Evolutionary conservation across 2,113 vertebrate genomes (phyloP), one percentile per base, ranked within the genome.

Genomic region (Strigops habroptila): DNA sequence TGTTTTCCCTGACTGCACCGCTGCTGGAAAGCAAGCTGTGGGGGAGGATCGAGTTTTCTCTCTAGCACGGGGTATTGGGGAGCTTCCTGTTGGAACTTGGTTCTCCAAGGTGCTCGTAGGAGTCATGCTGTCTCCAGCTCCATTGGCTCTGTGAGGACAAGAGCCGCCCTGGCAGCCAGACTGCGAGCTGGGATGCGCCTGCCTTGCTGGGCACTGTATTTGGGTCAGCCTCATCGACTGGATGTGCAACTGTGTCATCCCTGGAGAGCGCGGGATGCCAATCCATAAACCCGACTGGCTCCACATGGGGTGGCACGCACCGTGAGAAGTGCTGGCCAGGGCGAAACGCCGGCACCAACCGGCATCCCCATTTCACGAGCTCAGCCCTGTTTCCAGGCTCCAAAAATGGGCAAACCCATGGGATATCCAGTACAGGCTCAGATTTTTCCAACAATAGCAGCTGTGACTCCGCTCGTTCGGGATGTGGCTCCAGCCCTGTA

Each of bases 141-240:
- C 19, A 0, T 21, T 2, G 1, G 12, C 59, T 35, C 35, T 17
- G 1, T 0, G 9, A 71, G 57, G 52, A 21, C 10, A 24, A 69
- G 48, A 78, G 79, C 39, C 2, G 1, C 39, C 28, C 48, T 46
- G 64, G 81, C 48, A 87, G 78, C 59, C 1, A 7, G 73, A 27
- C 15, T 3, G 3, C 81, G 88, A 64, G 49, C 41, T 0, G 16
- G 74, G 82, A 39, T 4, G 57, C 31, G 65, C 65, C 71, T 19
- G 71, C 82, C 59, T 64, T 13, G 62, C 78, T 63, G 85, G 91
- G 27, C 0, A 3, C 48, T 88, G 43, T 75, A 94, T 96, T 94
- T 87, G 96, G 95, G 95, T 96, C 95, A 95, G 25, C 37, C 82
- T 35, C 84, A 94, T 91, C 48, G 84, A 92, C 87, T 63, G 87